Percentiles rank a stretch among this genome's conserved stretches.
Conservation (phyloP, 64 coral and sea anemone species). For the Orbicella faveolata region DNA sequence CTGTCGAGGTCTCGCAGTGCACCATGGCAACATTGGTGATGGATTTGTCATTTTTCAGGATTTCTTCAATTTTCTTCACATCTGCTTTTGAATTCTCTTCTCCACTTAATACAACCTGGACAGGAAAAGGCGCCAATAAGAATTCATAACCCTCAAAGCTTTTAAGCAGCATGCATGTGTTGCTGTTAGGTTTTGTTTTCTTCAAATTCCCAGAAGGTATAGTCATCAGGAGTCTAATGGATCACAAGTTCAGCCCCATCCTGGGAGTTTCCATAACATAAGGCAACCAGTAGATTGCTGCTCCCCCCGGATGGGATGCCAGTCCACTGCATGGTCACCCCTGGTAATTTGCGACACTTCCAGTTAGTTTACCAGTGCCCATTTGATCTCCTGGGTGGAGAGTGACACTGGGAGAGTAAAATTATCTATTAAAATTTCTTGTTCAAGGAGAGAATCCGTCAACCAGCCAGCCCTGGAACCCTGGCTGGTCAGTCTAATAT, state of each 20-base stretch:
- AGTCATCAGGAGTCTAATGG: too few species aligned
- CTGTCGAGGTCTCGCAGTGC: constrained; percentile 95
- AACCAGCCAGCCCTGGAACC: too few species aligned
- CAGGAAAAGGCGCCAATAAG: neutral
- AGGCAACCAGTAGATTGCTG: neutral
- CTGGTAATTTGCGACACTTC: too few species aligned
- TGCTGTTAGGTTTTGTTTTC: too few species aligned
- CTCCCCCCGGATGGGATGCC: neutral
- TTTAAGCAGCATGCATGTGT: too few species aligned
- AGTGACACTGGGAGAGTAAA: too few species aligned
- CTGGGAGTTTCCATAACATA: neutral
- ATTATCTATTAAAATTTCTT: too few species aligned
- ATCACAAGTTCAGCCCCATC: neutral
- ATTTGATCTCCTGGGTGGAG: neutral
- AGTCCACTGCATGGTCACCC: neutral
- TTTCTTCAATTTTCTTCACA: constrained; percentile 66
- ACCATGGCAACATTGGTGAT: constrained; percentile 90
- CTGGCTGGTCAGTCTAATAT: too few species aligned
- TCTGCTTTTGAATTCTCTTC: constrained; percentile 74
- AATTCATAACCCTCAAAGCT: neutral
- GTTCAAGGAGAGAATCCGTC: too few species aligned
- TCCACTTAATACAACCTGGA: constrained; percentile 74
- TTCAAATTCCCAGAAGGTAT: too few species aligned
- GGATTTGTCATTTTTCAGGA: constrained; percentile 56
- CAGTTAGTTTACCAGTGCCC: neutral